Conservation (phyloP, 2,888 invertebrate genomes). For the Zaprionus bogoriensis region DNA sequence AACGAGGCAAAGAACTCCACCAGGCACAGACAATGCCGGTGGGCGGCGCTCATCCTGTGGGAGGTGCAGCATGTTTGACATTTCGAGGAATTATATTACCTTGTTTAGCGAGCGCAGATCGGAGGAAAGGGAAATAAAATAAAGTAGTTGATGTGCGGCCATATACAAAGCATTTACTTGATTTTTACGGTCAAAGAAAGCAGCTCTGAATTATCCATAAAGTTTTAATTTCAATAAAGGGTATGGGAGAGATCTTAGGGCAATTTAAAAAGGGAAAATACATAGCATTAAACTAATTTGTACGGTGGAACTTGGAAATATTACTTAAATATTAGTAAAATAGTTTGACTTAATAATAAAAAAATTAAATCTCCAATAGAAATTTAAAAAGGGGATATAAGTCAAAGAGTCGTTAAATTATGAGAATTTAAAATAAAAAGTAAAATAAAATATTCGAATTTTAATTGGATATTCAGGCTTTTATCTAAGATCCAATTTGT, state of each 20-base stretch:
- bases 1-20: constrained; percentile 13
- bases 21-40: constrained; percentile 9
- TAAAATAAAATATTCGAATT: no score
- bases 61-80: constrained; percentile 35
- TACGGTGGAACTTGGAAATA: not conserved
- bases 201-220: no score
- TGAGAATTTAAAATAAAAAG: no score
- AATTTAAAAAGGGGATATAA: no score
- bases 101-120: constrained; percentile 13
- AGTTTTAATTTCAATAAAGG: no score
- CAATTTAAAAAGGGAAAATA: not conserved
- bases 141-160: not conserved
- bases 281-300: not conserved
- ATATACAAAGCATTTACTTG: not conserved
- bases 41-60: constrained; percentile 1
- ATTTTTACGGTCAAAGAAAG: not conserved
- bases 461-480: no score
- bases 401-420: no score
- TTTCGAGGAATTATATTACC: constrained; percentile 43
- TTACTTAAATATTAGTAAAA: no score
- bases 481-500: no score
- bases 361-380: no score
- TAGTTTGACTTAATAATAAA: no score
- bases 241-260: no score
- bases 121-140: constrained; percentile 5